These are phyloP conservation scores for Venustaconcha ellipsiformis DNA, from an alignment of 1,140 invertebrate genomes.

Conservation along the genomic window DNA sequence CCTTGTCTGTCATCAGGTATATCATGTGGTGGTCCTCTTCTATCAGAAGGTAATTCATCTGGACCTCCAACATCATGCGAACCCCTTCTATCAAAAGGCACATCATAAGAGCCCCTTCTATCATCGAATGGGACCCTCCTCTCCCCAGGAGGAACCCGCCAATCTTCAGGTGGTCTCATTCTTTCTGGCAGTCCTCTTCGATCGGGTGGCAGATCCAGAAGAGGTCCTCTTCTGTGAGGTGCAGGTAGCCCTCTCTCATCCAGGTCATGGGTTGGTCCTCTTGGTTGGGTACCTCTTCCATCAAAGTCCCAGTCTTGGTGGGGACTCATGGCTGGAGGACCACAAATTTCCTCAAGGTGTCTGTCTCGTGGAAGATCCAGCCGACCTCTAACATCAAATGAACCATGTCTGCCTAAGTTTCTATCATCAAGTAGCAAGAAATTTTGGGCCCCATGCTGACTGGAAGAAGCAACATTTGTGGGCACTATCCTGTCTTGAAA, in stretches of 20 bases:
- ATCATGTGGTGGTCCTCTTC: conserved; percentile 20
- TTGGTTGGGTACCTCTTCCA: no score
- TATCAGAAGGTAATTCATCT: conserved; percentile 26
- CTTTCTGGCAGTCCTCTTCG: neutral
- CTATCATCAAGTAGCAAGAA: no score
- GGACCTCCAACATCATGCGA: conserved; percentile 30
- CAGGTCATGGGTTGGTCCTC: neutral
- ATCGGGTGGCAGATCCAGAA: conserved; percentile 4
- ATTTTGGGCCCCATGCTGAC: no score
- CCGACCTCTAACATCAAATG: no score
- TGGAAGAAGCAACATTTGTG: no score
- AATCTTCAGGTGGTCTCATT: neutral
- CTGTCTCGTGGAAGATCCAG: no score
- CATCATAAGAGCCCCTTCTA: neutral
- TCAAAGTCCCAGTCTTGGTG: no score
- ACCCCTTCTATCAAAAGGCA: conserved; percentile 12
- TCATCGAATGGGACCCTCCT: neutral
- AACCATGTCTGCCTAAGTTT: no score
- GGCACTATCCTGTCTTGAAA: no score
- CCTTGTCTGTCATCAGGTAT: conserved; percentile 7
- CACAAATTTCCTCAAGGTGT: no score
- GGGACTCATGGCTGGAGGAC: no score
- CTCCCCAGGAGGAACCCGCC: neutral
- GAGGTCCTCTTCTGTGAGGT: neutral
- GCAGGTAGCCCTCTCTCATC: conserved; percentile 18